Conservation (phyloP, 2,888 invertebrate species). For the Andrena minutula region DNA sequence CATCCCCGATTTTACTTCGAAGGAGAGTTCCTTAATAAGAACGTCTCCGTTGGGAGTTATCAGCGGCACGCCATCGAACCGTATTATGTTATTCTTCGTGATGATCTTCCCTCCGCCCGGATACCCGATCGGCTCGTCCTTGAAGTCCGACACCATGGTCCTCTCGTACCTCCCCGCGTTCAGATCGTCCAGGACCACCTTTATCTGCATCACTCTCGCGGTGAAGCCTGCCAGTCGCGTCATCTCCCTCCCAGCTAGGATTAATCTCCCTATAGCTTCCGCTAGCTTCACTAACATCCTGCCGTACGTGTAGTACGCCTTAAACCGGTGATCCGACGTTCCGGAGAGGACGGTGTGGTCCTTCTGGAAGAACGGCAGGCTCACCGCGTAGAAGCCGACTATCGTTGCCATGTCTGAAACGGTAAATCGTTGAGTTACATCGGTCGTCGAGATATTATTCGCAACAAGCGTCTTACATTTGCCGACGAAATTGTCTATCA, state of each 20-base stretch:
- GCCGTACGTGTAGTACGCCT: conserved; percentile 96
- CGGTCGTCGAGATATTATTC: background rate
- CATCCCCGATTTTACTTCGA: conserved; percentile 97
- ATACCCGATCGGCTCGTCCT: conserved; percentile 86
- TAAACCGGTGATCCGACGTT: conserved; percentile 90
- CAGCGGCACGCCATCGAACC: conserved; percentile 96
- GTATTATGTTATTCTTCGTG: conserved; percentile 94
- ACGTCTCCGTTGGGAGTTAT: conserved; percentile 99
- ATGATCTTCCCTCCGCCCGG: conserved; percentile 93
- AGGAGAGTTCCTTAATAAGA: conserved; percentile 93
- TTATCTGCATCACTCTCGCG: conserved; percentile 95
- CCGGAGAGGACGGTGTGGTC: conserved; percentile 89
- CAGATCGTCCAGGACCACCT: conserved; percentile 93
- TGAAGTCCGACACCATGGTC: conserved; percentile 88
- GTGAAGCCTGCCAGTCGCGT: conserved; percentile 98
- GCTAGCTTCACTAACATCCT: conserved; percentile 98
- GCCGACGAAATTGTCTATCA: conserved; percentile 97
- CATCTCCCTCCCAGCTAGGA: conserved; percentile 97
- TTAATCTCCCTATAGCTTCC: conserved; percentile 97
- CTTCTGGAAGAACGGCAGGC: conserved; percentile 95
- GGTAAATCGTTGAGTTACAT: background rate
- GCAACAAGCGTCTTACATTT: conserved; percentile 90
- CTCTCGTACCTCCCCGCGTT: conserved; percentile 91
- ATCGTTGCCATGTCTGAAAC: conserved; percentile 95
- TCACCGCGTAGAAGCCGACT: conserved; percentile 97